phyloP scores from a whole-genome alignment of 2,888 invertebrate genomes.

The Heliconius aoede region DNA sequence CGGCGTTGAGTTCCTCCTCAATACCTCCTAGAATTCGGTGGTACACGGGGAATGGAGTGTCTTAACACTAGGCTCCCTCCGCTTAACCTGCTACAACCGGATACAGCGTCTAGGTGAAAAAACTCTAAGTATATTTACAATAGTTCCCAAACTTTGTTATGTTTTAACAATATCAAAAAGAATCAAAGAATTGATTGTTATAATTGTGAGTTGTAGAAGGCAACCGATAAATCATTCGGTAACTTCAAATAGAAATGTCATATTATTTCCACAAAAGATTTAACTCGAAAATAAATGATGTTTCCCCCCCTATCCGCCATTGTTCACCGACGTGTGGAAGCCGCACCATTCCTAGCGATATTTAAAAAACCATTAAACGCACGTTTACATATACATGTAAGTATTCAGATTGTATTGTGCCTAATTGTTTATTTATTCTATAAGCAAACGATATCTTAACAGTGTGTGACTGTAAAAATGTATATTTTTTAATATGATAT shows the following conservation, averaged over 20 bases:
- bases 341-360: conserved; percentile 73
- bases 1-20: no score
- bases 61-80: no score
- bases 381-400: conserved; percentile 75
- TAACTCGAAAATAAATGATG: conserved; percentile 84
- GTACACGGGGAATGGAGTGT: no score
- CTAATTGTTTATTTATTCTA: conserved; percentile 45
- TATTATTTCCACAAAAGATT: conserved; percentile 85
- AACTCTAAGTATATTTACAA: background rate
- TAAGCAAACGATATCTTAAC: conserved; percentile 29
- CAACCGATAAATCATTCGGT: conserved; percentile 81
- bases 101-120: no score
- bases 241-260: conserved; percentile 85
- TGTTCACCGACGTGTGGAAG: conserved; percentile 82
- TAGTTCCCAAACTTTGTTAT: background rate
- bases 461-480: background rate
- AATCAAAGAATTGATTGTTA: conserved; percentile 48
- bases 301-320: conserved; percentile 78
- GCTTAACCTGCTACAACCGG: no score
- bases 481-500: no score
- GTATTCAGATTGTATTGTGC: conserved; percentile 54
- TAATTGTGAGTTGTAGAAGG: conserved; percentile 68
- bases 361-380: conserved; percentile 83
- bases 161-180: background rate
- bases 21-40: no score